Base-by-base conservation (phyloP, 2,113 vertebrate species). In the Clarias magur region DNA sequence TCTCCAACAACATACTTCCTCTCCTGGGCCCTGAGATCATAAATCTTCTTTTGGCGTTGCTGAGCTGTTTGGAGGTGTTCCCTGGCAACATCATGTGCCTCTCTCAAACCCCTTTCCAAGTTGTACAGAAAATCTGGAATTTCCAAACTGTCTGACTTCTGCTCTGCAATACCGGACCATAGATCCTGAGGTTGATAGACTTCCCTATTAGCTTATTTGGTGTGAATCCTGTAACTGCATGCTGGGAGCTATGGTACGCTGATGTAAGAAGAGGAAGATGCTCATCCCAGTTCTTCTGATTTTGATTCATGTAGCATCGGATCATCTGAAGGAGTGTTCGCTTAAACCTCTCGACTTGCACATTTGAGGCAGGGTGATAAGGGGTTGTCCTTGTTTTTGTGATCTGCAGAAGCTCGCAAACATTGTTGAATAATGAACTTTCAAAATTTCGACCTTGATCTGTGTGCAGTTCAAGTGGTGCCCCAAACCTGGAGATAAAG, bases 401-500 rank as follows among this genome's bases (percentile, higher is more conserved):
- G 4, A 89, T 60, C 70, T 34, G n/a, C 17, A 57, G 13, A 7
- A 80, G 78, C 4, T 16, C 2, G 12, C n/a, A 68, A 15, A 68
- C 13, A 15, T 13, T 13, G 11, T 27, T 67, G 12, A 67, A 67
- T 13, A 67, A 4, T 4, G 10, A 13, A 27, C 65, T 67, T 30
- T 67, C n/a, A 27, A 87, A 87, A 56, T 87, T 87, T 1, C 59
- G 17, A 27, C 85, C 87, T 16, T 86, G 86, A 3, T 90, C 84
- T 15, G 62, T 86, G 38, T 90, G 63, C 4, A 88, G 48, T 56
- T 90, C 42, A 1, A 84, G 42, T 25, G 80, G 80, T 5, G 23
- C 38, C 19, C 86, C 80, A 42, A 88, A 89, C 0, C 23, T 0
- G 34, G 83, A 30, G 2, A 88, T 81, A 3, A 87, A 67, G 6